A percentile compares a stretch with the other conserved stretches of the same genome.
phyloP scores from a whole-genome alignment of 2,797 vertebrate genomes.

The Tamandua tetradactyla region DNA sequence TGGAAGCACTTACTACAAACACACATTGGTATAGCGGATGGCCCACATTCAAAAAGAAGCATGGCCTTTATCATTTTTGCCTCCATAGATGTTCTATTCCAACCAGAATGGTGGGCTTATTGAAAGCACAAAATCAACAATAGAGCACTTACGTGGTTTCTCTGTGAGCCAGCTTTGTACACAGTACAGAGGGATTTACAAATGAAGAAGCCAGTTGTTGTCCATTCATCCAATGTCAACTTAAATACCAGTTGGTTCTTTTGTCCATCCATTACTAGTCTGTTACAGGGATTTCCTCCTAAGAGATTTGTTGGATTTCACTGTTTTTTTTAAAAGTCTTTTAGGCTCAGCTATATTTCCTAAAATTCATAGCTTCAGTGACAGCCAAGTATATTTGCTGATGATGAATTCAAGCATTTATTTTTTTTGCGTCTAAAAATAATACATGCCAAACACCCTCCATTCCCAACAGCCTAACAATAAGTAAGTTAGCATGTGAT shows the following conservation, averaged over 20 bases:
- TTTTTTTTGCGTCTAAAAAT: slow-evolving; percentile 11
- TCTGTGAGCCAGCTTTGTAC: not conserved
- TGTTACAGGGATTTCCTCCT: not conserved
- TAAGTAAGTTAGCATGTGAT: slow-evolving; percentile 40
- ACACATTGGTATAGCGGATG: not conserved
- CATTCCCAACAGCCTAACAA: not conserved
- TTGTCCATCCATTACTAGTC: not conserved
- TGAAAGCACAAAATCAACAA: no score
- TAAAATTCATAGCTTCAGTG: slow-evolving; percentile 21
- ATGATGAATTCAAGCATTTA: not conserved
- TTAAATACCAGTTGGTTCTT: not conserved
- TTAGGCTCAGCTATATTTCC: not conserved
- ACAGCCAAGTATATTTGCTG: not conserved
- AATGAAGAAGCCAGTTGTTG: not conserved
- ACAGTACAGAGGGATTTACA: fast-evolving
- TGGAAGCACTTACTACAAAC: not conserved
- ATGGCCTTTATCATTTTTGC: not conserved
- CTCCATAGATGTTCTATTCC: not conserved
- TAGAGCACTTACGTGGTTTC: not conserved
- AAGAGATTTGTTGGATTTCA: not conserved
- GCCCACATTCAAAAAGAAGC: not conserved
- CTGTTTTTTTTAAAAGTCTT: not conserved
- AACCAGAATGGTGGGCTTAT: not conserved
- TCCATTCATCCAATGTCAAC: not conserved
- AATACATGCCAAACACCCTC: not conserved